These are phyloP conservation scores for Danio albolineatus DNA, from an alignment of 2,797 vertebrate species.

Conservation along the genomic window DNA sequence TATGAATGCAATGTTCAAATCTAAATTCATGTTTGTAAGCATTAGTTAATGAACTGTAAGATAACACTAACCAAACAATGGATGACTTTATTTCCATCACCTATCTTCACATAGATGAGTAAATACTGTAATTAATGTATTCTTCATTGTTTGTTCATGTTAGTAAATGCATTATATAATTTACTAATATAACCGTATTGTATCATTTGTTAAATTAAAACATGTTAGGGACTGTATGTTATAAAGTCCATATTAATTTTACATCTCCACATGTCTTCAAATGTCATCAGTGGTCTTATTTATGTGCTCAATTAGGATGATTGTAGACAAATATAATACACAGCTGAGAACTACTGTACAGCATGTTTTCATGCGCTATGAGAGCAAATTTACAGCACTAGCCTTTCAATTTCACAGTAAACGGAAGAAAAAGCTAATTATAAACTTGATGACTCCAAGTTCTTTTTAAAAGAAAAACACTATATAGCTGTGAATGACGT, in stretches of 20 bases:
- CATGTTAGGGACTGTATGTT: not conserved
- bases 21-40: too few relatives aligned
- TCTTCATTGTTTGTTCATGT: too few relatives aligned
- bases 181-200: too few relatives aligned
- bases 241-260: not conserved
- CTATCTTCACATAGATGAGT: too few relatives aligned
- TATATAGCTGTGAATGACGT: not conserved
- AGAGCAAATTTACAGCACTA: not conserved
- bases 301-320: not conserved
- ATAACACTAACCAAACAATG: too few relatives aligned
- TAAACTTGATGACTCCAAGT: not conserved
- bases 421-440: not conserved
- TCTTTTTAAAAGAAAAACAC: not conserved
- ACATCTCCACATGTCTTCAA: not conserved
- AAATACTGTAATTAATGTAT: too few relatives aligned
- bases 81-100: too few relatives aligned
- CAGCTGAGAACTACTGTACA: not conserved
- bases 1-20: too few relatives aligned
- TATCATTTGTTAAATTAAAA: too few relatives aligned
- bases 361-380: not conserved
- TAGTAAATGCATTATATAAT: too few relatives aligned
- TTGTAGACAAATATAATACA: not conserved
- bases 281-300: not conserved
- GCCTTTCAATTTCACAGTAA: not conserved
- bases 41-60: too few relatives aligned